Evolutionary conservation across 2,113 vertebrate genomes (phyloP).

Genomic region (Hemicordylus capensis): DNA sequence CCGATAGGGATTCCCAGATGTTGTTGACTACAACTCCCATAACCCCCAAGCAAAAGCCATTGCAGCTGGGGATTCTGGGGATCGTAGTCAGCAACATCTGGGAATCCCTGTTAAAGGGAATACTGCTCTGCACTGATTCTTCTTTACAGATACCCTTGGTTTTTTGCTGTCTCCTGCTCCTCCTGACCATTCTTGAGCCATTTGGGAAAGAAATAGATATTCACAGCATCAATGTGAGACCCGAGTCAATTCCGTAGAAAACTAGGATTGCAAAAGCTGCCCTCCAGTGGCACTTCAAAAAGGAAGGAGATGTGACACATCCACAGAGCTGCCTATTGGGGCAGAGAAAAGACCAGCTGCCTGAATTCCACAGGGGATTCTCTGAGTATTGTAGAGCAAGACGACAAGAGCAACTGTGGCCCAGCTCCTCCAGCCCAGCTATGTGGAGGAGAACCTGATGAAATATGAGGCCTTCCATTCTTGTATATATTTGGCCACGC

Average conservation of each 20-base stretch:
- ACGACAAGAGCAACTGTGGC: not conserved
- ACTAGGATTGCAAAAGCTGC: not conserved
- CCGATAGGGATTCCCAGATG: too few relatives aligned
- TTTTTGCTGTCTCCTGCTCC: not conserved
- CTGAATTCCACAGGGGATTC: not conserved
- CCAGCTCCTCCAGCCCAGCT: not conserved
- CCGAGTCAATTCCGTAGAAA: not conserved
- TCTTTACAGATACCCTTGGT: too few relatives aligned
- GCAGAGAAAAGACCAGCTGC: not conserved
- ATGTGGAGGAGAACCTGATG: rapidly evolving
- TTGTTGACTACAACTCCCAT: too few relatives aligned
- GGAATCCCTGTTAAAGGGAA: too few relatives aligned
- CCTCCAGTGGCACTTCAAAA: not conserved
- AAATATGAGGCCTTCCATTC: not conserved
- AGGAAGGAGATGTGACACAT: not conserved
- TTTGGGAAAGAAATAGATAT: not conserved
- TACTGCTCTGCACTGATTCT: too few relatives aligned
- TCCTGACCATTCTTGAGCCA: not conserved
- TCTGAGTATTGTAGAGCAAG: not conserved
- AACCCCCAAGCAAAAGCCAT: too few relatives aligned
- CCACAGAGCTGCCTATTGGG: not conserved
- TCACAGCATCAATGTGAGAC: not conserved
- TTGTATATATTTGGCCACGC: not conserved
- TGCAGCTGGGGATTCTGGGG: too few relatives aligned
- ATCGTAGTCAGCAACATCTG: too few relatives aligned